A percentile compares a stretch with the other conserved stretches of the same genome.
Evolutionary conservation across 2,113 vertebrate genomes (phyloP).

Genomic region (Morphnarchus princeps): DNA sequence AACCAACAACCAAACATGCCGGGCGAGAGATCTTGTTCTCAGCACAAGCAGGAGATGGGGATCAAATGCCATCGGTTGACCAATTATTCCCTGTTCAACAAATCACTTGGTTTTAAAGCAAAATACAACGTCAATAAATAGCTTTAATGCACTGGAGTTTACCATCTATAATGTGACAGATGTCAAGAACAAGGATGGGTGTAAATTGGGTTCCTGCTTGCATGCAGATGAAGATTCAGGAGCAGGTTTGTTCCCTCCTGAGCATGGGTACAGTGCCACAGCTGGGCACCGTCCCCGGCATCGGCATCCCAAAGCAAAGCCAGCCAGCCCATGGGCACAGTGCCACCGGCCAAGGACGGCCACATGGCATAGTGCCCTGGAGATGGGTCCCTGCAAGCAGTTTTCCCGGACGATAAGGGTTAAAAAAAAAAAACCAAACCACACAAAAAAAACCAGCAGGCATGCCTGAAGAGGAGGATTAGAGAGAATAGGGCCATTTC

Average conservation of each 20-base stretch:
- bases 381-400: background rate
- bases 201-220: background rate
- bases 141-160: background rate
- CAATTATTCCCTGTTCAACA: background rate
- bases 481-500: slow-evolving; percentile 63
- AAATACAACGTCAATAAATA: rapidly evolving
- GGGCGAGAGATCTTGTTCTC: rapidly evolving
- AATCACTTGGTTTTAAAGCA: background rate
- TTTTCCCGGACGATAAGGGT: background rate
- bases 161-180: background rate
- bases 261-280: background rate
- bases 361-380: rapidly evolving
- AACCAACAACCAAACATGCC: rapidly evolving
- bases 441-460: slow-evolving; percentile 33
- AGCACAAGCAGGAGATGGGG: background rate
- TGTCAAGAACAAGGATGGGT: background rate
- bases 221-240: background rate
- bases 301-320: background rate
- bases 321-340: rapidly evolving
- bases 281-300: background rate
- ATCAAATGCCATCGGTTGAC: background rate
- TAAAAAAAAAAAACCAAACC: background rate
- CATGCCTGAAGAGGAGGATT: slow-evolving; percentile 51
- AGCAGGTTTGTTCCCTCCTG: background rate
- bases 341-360: background rate